These are phyloP conservation scores for Micrasema minimum DNA, from an alignment of 1,140 invertebrate genomes.

Conservation along the genomic window DNA sequence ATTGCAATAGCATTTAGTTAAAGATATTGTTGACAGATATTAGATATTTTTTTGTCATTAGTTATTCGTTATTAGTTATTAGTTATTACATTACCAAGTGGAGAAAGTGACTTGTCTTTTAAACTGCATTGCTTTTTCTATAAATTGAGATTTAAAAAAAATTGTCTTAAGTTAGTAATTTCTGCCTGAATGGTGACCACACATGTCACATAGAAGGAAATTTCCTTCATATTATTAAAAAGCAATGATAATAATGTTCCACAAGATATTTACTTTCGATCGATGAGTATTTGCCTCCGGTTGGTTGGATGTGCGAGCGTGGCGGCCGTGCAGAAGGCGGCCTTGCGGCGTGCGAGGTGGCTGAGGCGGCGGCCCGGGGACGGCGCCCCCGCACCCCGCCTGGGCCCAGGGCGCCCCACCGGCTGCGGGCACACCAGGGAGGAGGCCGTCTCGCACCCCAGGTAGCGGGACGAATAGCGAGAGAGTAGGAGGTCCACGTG, in stretches of 20 bases:
- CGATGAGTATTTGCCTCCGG: conserved; percentile 64
- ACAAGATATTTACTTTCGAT: conserved; percentile 62
- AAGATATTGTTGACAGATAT: too few species aligned
- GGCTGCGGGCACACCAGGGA: conserved; percentile 69
- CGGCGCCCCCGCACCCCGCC: conserved; percentile 64
- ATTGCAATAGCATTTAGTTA: too few species aligned
- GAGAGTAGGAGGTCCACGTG: conserved; percentile 71
- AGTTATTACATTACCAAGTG: too few species aligned
- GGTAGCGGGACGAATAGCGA: conserved; percentile 71
- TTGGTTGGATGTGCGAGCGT: conserved; percentile 57
- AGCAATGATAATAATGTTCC: neutral
- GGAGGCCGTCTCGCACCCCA: conserved; percentile 72
- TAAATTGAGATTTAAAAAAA: too few species aligned
- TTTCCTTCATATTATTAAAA: too few species aligned
- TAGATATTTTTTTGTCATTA: too few species aligned
- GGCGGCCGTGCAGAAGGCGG: conserved; percentile 72
- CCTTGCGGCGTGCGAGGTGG: conserved; percentile 72
- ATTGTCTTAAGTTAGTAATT: too few species aligned
- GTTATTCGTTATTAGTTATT: too few species aligned
- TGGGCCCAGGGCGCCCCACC: neutral
- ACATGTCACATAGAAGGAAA: too few species aligned
- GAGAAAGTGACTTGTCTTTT: too few species aligned
- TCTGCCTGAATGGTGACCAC: too few species aligned
- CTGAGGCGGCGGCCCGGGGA: conserved; percentile 75
- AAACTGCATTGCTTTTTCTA: too few species aligned